phyloP scores from a whole-genome alignment of 2,113 vertebrate genomes.

The Cardinalis cardinalis region DNA sequence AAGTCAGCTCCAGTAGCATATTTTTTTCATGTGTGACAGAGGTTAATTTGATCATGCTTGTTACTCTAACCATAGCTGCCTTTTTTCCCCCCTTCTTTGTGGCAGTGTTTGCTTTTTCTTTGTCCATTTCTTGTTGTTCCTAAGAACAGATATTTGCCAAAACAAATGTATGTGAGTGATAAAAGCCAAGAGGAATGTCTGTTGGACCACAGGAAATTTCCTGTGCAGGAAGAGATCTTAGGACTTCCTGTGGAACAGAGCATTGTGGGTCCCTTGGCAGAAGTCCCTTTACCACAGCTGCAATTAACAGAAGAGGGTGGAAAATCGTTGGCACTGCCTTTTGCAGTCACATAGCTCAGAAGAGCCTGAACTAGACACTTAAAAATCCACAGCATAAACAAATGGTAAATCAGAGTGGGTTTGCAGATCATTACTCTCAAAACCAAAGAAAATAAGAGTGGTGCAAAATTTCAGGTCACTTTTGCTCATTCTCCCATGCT shows the following conservation, averaged over 20 bases:
- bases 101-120: slow-evolving; percentile 55
- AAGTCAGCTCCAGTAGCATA: not conserved
- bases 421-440: not conserved
- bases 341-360: not conserved
- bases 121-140: slow-evolving; percentile 70
- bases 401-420: not conserved
- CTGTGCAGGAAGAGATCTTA: slow-evolving; percentile 86
- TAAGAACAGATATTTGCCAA: slow-evolving; percentile 73
- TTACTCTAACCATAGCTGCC: slow-evolving; percentile 39
- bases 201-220: slow-evolving; percentile 91
- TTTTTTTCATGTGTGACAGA: slow-evolving; percentile 43
- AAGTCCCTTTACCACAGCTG: slow-evolving; percentile 75
- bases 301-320: slow-evolving; percentile 56
- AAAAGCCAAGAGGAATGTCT: slow-evolving; percentile 76
- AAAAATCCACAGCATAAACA: not conserved
- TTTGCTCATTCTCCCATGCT: not conserved
- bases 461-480: not conserved
- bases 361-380: not conserved
- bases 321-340: not conserved
- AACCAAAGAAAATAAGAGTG: not conserved
- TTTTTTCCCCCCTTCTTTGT: not conserved
- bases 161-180: slow-evolving; percentile 78
- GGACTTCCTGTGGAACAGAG: slow-evolving; percentile 86
- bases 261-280: slow-evolving; percentile 83
- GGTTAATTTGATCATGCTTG: slow-evolving; percentile 41